Base-by-base conservation (phyloP, 1,140 invertebrate species). In the Aradophagus sp. region DNA sequence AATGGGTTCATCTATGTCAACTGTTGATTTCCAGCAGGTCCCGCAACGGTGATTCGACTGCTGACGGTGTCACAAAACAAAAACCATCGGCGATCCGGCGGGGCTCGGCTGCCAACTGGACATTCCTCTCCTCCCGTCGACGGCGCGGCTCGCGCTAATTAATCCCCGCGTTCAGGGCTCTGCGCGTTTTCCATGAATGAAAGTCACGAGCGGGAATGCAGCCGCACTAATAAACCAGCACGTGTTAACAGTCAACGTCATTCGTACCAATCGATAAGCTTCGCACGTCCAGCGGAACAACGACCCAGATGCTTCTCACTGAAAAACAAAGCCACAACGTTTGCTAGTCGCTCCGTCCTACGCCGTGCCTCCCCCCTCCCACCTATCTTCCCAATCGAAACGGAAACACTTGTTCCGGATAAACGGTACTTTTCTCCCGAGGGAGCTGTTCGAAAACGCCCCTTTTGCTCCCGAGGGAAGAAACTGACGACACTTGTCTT, bases 1-100 rank as follows among this genome's bases (percentile, higher is more conserved):
- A 85, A 85, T 79, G 77, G 75, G 77, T 75, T 80, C 77, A 82
- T 76, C 79, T 75, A 78, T 62, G 42, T 55, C 52, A 70, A 45
- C 68, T 48, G 61, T 41, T 41, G 56, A 53, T 72, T 50, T 39
- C 27, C 69, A 55, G 45, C 65, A 56, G 55, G 45, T 58, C 17
- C 23, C 26, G 55, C 47, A 38, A 44, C 13, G 59, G 44, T 42
- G 39, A 68, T 48, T 35, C 34, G 5, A 15, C 35, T 2, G 36
- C 39, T 14, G 17, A 32, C 14, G 34, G 5, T 39, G 34, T 61
- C 63, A 67, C 63, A 31, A 58, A 34, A 50, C 45, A 11, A 53
- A 11, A 13, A 32, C 7, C 41, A 47, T 55, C 20, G 14, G 8
- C 17, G 10, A 19, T 47, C 61, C 35, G n/a, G 27, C 27, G 19